Conservation (phyloP, 1,140 invertebrate genomes). For the Euborellia annulipes region DNA sequence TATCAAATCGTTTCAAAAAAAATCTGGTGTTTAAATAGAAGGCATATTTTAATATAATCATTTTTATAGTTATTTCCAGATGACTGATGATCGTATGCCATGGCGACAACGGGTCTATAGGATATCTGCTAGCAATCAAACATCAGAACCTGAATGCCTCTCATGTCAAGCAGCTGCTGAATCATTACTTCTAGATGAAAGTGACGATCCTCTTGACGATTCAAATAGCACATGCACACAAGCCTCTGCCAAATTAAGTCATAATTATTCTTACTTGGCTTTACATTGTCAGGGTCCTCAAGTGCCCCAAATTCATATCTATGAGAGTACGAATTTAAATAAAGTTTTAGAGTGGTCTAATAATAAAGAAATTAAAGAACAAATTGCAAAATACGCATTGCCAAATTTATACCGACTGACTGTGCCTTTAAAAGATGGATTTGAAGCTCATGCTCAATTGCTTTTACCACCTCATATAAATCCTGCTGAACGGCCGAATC, state of each 20-base stretch:
- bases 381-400: conserved; percentile 20
- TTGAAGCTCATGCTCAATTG: conserved; percentile 22
- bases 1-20: too few species aligned
- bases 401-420: conserved; percentile 21
- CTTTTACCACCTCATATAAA: conserved; percentile 24
- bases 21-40: too few species aligned
- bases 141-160: not conserved
- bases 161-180: not conserved
- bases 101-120: not conserved
- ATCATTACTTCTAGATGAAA: not conserved
- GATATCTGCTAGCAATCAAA: not conserved
- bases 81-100: conserved; percentile 25
- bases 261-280: not conserved
- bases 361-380: conserved; percentile 22
- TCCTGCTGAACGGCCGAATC: conserved; percentile 26
- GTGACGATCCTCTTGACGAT: conserved; percentile 4
- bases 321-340: not conserved
- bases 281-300: not conserved
- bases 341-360: conserved; percentile 13
- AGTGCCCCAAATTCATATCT: not conserved
- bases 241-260: not conserved
- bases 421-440: conserved; percentile 18
- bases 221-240: not conserved
- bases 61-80: conserved; percentile 30
- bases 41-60: too few species aligned